Percentiles rank a stretch among this genome's conserved stretches.
phyloP scores from a whole-genome alignment of 2,113 vertebrate species.

The Tetraodon nigroviridis region DNA sequence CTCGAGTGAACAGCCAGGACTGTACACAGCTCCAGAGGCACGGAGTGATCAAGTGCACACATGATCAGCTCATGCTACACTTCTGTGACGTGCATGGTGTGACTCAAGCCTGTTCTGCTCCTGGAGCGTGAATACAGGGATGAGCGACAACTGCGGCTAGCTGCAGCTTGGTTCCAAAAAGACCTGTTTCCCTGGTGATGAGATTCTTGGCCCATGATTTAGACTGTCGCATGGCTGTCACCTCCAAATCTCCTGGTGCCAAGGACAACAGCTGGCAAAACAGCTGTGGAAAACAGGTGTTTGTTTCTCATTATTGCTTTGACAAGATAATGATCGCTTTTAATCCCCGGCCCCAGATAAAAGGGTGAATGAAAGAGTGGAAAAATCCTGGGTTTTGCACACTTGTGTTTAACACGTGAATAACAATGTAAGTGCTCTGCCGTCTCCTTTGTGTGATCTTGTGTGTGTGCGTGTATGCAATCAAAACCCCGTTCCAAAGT shows the following conservation, averaged over 20 bases:
- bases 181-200: constrained; percentile 44
- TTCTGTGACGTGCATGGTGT: not conserved
- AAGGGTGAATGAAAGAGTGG: not conserved
- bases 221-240: constrained; percentile 50
- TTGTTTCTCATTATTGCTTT: constrained; percentile 51
- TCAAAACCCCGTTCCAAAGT: constrained; percentile 8
- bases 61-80: constrained; percentile 36
- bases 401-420: not conserved
- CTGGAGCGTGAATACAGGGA: not conserved
- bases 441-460: not conserved
- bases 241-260: constrained; percentile 42
- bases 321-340: constrained; percentile 49
- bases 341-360: constrained; percentile 32
- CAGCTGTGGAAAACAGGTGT: constrained; percentile 69
- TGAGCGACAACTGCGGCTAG: constrained; percentile 30
- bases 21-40: too few species aligned
- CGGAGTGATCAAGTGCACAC: constrained; percentile 24
- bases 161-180: constrained; percentile 29
- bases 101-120: constrained; percentile 25
- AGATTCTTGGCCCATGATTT: constrained; percentile 47
- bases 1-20: not conserved
- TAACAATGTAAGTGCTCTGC: not conserved
- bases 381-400: constrained; percentile 1
- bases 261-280: constrained; percentile 58
- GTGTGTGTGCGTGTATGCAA: constrained; percentile 1